Conservation (phyloP, 2,888 invertebrate species). For the Pterostichus madidus region DNA sequence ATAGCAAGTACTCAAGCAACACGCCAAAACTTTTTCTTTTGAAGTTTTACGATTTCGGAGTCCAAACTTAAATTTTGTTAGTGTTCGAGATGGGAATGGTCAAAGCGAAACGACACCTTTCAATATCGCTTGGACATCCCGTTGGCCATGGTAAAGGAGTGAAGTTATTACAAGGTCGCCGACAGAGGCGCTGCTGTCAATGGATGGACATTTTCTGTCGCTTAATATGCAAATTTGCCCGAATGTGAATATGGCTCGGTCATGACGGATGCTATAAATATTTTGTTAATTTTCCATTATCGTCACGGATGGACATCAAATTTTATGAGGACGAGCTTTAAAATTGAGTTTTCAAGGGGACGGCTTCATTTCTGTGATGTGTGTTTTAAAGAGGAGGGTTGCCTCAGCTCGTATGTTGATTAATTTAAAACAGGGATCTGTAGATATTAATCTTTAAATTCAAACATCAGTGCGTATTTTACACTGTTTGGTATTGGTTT, state of each 20-base stretch:
- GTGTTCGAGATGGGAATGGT: not conserved
- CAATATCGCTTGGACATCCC: not conserved
- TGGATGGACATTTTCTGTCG: conserved; percentile 29
- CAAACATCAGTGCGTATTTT: not conserved
- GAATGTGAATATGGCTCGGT: conserved; percentile 5
- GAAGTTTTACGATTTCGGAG: too few relatives aligned
- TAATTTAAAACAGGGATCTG: conserved; percentile 8
- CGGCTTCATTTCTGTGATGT: conserved; percentile 37
- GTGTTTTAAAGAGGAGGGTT: not conserved
- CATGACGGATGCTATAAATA: conserved; percentile 42
- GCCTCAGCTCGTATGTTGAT: not conserved
- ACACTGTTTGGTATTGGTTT: not conserved
- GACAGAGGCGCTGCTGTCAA: conserved; percentile 10
- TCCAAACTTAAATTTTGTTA: too few relatives aligned
- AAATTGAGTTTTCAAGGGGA: conserved; percentile 50
- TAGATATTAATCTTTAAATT: conserved; percentile 32
- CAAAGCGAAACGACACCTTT: conserved; percentile 7
- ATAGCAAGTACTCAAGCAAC: too few relatives aligned
- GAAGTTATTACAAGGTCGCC: conserved; percentile 18
- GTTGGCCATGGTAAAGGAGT: too few relatives aligned
- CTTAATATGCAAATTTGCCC: conserved; percentile 44
- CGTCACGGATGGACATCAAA: conserved; percentile 34
- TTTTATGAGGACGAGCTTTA: conserved; percentile 35
- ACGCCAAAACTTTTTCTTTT: too few relatives aligned
- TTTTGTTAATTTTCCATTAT: conserved; percentile 57